Percentiles rank a stretch among this genome's conserved stretches.
phyloP scores from a whole-genome alignment of 2,888 invertebrate genomes.

The Cacoxenus indagator region DNA sequence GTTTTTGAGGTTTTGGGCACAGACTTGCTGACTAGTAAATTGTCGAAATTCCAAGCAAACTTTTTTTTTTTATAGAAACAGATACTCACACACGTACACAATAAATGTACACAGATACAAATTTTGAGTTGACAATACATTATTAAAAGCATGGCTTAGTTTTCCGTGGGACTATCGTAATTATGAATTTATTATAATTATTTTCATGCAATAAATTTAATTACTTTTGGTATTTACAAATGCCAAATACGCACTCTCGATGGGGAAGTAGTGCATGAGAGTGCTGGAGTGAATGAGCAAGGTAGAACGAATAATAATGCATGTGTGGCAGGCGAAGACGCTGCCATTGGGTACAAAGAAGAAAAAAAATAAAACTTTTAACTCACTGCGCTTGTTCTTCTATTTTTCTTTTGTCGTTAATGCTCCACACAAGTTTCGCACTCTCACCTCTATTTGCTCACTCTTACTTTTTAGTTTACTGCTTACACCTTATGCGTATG shows the following conservation, averaged over 20 bases:
- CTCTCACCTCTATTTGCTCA: not conserved
- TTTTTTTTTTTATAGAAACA: slow-evolving; percentile 13
- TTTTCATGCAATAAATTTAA: slow-evolving; percentile 34
- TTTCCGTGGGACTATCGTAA: not conserved
- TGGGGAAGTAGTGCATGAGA: not conserved
- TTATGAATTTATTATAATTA: not conserved
- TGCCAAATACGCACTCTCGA: slow-evolving; percentile 16
- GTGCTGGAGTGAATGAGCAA: not conserved
- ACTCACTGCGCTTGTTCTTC: too few relatives aligned
- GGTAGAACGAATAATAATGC: too few relatives aligned
- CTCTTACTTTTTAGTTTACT: not conserved
- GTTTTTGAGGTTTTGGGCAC: slow-evolving; percentile 48
- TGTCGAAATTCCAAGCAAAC: slow-evolving; percentile 41
- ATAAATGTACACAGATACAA: not conserved
- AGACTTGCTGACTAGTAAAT: slow-evolving; percentile 34
- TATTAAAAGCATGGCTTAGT: not conserved
- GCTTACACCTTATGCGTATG: not conserved
- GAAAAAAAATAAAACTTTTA: too few relatives aligned
- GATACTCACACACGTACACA: slow-evolving; percentile 9
- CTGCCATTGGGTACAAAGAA: too few relatives aligned
- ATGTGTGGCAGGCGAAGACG: too few relatives aligned
- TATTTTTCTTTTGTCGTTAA: too few relatives aligned
- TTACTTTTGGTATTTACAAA: slow-evolving; percentile 39
- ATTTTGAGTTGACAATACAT: slow-evolving; percentile 28
- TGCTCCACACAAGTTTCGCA: not conserved